A percentile compares a stretch with the other conserved stretches of the same genome.
Conservation (phyloP, 1,140 invertebrate genomes). For the Monochamus saltuarius region DNA sequence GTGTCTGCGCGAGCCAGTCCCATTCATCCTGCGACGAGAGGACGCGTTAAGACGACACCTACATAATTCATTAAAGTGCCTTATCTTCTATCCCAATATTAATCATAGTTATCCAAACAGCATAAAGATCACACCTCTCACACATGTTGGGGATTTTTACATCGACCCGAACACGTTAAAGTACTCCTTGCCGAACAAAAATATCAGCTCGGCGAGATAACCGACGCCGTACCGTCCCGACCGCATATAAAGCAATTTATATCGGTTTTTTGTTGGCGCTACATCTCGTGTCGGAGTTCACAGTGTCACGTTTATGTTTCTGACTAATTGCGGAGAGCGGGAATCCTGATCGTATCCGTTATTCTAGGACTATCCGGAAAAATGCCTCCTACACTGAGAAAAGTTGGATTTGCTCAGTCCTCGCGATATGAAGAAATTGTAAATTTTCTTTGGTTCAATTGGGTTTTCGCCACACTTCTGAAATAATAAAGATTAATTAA, state of each 20-base stretch:
- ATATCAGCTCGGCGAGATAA: constrained; percentile 37
- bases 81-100: constrained; percentile 36
- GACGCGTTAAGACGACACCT: constrained; percentile 29
- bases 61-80: constrained; percentile 36
- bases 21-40: constrained; percentile 12
- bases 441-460: too few relatives aligned
- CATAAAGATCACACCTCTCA: constrained; percentile 42
- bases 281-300: constrained; percentile 15
- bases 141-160: constrained; percentile 41
- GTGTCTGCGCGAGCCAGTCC: not conserved
- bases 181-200: constrained; percentile 40
- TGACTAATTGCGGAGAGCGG: constrained; percentile 24
- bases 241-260: constrained; percentile 42
- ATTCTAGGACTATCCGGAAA: constrained; percentile 5
- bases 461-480: too few relatives aligned
- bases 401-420: not conserved
- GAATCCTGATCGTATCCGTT: constrained; percentile 10
- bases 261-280: constrained; percentile 26
- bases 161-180: constrained; percentile 37
- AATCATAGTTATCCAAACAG: constrained; percentile 41
- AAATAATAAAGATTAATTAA: too few relatives aligned
- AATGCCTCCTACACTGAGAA: not conserved
- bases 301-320: constrained; percentile 30
- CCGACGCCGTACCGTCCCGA: constrained; percentile 37
- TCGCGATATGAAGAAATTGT: too few relatives aligned